A percentile compares a stretch with the other conserved stretches of the same genome.
Conservation (phyloP, 1,140 invertebrate species). For the Fopius arisanus region DNA sequence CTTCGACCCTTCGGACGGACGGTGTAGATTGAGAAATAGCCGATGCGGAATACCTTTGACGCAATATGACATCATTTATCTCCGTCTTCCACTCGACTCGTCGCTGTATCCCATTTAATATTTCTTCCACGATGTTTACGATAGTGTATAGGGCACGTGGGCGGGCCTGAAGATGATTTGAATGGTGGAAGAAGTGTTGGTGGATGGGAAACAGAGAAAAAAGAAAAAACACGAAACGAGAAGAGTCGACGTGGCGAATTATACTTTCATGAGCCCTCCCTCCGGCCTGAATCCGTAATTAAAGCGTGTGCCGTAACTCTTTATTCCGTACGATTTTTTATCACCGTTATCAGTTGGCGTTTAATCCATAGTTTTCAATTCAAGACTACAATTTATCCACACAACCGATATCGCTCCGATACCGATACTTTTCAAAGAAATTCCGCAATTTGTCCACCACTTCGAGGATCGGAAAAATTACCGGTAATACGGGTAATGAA, state of each 20-base stretch:
- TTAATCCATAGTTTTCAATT: not conserved
- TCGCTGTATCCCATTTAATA: not conserved
- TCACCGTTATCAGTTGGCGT: not conserved
- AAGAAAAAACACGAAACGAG: conserved; percentile 10
- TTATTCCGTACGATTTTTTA: not conserved
- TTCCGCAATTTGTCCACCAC: no score
- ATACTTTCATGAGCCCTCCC: conserved; percentile 53
- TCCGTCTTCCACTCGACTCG: not conserved
- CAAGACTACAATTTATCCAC: not conserved
- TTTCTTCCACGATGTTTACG: conserved; percentile 3
- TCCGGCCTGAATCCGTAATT: conserved; percentile 54
- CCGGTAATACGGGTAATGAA: no score
- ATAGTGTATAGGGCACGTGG: conserved; percentile 18
- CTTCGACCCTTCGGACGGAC: no score
- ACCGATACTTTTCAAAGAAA: not conserved
- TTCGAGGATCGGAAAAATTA: no score
- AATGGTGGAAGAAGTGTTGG: conserved; percentile 29
- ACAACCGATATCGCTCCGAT: not conserved
- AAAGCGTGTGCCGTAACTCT: conserved; percentile 41
- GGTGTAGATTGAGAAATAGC: not conserved
- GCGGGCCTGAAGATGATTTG: conserved; percentile 29
- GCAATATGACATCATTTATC: not conserved
- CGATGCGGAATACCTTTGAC: not conserved
- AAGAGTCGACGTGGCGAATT: conserved; percentile 42
- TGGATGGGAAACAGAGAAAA: conserved; percentile 25